phyloP scores from a whole-genome alignment of 2,888 invertebrate genomes.

The Aproaerema taeniolella region DNA sequence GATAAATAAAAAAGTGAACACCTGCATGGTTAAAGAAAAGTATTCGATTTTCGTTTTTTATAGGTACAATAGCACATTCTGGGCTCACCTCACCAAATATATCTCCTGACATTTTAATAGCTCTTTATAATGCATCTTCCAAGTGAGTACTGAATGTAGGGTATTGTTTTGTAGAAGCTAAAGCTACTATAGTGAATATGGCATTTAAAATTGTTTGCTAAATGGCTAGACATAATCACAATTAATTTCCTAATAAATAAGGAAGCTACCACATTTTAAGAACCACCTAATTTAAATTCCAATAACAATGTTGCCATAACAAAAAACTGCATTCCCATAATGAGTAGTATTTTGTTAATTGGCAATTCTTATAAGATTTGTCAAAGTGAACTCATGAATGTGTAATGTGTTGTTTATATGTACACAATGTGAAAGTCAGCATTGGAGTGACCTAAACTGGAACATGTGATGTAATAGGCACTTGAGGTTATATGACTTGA shows the following conservation, averaged over 20 bases:
- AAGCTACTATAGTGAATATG: no score
- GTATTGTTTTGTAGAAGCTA: no score
- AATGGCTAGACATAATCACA: no score
- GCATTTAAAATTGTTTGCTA: no score
- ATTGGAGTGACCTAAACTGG: constrained; percentile 41
- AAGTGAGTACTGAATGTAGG: no score
- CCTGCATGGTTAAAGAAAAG: no score
- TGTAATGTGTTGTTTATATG: constrained; percentile 11
- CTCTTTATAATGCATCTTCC: no score
- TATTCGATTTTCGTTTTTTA: no score
- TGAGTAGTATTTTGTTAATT: constrained; percentile 11
- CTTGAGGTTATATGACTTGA: constrained; percentile 20
- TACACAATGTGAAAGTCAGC: constrained; percentile 48
- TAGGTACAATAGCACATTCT: no score
- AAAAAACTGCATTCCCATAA: background rate
- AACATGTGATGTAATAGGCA: constrained; percentile 42
- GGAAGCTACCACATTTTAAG: no score
- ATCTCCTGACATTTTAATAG: background rate
- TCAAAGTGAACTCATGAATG: constrained; percentile 13
- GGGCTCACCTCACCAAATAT: background rate
- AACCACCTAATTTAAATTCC: background rate
- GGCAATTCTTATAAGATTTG: constrained; percentile 41
- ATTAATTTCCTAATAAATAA: no score
- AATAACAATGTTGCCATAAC: background rate
- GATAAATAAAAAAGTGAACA: no score